phyloP scores from a whole-genome alignment of 2,888 invertebrate genomes.

The Hydropsyche betteni region DNA sequence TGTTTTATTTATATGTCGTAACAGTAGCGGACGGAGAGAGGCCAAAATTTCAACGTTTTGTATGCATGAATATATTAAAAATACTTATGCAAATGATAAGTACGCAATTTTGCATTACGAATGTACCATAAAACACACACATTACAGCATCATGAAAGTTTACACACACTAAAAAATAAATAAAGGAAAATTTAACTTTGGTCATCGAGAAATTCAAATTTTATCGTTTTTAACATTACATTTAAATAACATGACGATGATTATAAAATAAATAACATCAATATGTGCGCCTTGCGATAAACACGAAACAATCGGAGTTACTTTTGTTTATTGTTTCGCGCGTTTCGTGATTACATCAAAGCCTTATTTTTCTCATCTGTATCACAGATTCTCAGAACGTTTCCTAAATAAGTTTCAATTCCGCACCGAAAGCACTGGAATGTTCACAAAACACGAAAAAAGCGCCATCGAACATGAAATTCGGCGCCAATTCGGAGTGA shows the following conservation, averaged over 20 bases:
- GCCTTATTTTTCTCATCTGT: neutral
- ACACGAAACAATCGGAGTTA: too few relatives aligned
- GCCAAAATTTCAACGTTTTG: conserved; percentile 8
- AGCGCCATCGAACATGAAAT: neutral
- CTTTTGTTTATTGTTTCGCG: too few relatives aligned
- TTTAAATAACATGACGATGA: too few relatives aligned
- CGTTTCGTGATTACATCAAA: neutral
- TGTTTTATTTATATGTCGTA: neutral
- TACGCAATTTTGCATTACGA: too few relatives aligned
- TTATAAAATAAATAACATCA: too few relatives aligned
- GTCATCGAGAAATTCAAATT: neutral
- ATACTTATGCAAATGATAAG: too few relatives aligned
- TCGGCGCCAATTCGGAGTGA: too few relatives aligned
- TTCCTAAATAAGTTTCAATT: neutral
- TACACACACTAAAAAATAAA: neutral
- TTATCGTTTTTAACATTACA: too few relatives aligned
- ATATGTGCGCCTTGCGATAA: too few relatives aligned
- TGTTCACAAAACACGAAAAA: conserved; percentile 14
- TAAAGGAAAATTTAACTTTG: conserved; percentile 3
- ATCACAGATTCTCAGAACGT: conserved; percentile 16
- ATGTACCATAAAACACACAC: neutral
- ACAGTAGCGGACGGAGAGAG: conserved; percentile 23
- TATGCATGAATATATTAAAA: neutral
- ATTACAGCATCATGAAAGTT: neutral
- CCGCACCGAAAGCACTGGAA: neutral